These are phyloP conservation scores for Alfaro cultratus DNA, from an alignment of 2,797 vertebrate species.

Conservation along the genomic window DNA sequence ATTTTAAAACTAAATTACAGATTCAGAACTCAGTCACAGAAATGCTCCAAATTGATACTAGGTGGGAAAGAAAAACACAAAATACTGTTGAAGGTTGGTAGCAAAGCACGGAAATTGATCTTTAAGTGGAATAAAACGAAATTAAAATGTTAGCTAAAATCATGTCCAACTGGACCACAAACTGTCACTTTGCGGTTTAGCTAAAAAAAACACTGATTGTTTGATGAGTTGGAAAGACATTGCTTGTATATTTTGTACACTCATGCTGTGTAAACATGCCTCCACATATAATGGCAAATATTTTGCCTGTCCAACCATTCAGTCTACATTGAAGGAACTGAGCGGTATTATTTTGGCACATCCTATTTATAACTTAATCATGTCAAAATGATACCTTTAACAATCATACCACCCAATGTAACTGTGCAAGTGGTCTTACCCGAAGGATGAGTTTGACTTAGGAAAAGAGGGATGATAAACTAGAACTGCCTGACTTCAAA, in stretches of 20 bases:
- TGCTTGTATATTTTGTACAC: background rate
- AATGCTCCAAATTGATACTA: too few relatives aligned
- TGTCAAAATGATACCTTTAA: background rate
- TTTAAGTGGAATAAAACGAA: background rate
- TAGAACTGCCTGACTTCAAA: background rate
- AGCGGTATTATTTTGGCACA: background rate
- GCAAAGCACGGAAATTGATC: background rate
- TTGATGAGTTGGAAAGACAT: background rate
- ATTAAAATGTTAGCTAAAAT: background rate
- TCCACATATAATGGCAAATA: background rate
- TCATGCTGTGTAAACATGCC: background rate
- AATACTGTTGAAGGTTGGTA: background rate
- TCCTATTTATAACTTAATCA: background rate
- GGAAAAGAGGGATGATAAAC: background rate
- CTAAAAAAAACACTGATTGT: background rate
- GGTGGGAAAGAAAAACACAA: background rate
- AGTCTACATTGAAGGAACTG: background rate
- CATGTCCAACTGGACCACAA: background rate
- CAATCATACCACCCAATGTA: background rate
- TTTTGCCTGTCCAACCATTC: background rate
- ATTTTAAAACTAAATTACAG: too few relatives aligned
- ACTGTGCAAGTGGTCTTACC: background rate
- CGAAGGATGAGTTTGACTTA: background rate
- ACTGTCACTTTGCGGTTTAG: background rate
- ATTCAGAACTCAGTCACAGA: too few relatives aligned